These are phyloP conservation scores for Brachionus plicatilis DNA, from an alignment of 1,140 invertebrate species.

Conservation along the genomic window DNA sequence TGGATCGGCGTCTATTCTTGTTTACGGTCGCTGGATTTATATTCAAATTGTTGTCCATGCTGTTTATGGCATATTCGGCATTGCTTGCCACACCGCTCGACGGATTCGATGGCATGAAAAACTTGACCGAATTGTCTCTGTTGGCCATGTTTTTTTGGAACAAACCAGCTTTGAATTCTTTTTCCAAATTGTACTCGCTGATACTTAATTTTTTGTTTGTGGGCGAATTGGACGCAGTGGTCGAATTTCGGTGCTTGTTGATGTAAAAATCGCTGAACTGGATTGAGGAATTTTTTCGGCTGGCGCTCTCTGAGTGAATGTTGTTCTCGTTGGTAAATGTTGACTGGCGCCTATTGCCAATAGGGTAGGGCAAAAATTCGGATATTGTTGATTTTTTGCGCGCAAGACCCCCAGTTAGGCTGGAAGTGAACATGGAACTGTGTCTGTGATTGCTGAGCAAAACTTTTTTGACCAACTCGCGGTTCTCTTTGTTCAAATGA, in stretches of 20 bases:
- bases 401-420: background rate
- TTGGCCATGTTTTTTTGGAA: background rate
- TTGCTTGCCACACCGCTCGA: background rate
- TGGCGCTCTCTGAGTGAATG: background rate
- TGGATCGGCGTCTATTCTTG: constrained; percentile 11
- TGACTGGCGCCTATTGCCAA: constrained; percentile 14
- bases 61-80: background rate
- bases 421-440: background rate
- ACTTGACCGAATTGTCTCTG: constrained; percentile 18
- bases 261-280: constrained; percentile 26
- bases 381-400: constrained; percentile 39
- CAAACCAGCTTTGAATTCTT: background rate
- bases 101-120: constrained; percentile 18
- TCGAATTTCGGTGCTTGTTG: background rate
- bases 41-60: constrained; percentile 16
- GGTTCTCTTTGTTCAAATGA: constrained; percentile 34
- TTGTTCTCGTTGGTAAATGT: background rate
- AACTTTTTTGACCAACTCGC: background rate
- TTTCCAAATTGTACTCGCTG: constrained; percentile 24
- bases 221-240: background rate
- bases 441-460: constrained; percentile 29
- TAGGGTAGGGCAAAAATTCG: constrained; percentile 19
- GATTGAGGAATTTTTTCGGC: constrained; percentile 6
- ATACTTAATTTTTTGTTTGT: constrained; percentile 22
- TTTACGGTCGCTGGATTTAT: background rate